phyloP scores from a whole-genome alignment of 2,888 invertebrate species.

The Rhamnusium bicolor region DNA sequence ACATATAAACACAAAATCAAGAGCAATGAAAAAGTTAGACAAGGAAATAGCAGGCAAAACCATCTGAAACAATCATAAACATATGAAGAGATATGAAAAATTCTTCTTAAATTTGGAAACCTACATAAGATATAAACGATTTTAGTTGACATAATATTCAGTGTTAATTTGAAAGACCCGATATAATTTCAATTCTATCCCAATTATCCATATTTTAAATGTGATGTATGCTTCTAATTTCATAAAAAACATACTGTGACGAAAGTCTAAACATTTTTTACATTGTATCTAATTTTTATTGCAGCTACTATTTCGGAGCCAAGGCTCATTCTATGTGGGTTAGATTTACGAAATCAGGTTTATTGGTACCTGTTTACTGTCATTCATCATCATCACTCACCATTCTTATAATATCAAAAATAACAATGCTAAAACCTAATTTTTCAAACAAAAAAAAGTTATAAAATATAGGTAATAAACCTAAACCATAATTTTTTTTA shows the following conservation, averaged over 20 bases:
- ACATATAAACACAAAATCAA: too few relatives aligned
- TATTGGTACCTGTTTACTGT: not conserved
- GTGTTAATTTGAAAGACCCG: too few relatives aligned
- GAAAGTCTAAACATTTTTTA: not conserved
- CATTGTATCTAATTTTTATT: not conserved
- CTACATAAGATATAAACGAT: too few relatives aligned
- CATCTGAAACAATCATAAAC: too few relatives aligned
- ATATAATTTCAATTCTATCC: too few relatives aligned
- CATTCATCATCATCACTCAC: not conserved
- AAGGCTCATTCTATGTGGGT: not conserved
- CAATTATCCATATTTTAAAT: too few relatives aligned
- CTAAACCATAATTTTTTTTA: too few relatives aligned
- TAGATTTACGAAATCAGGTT: conserved; percentile 7
- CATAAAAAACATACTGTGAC: not conserved
- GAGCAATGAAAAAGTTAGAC: too few relatives aligned
- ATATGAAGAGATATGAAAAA: too few relatives aligned
- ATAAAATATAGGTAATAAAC: not conserved
- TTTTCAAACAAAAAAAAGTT: not conserved
- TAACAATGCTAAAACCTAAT: not conserved
- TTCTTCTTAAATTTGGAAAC: too few relatives aligned
- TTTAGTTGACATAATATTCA: too few relatives aligned
- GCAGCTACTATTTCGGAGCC: conserved; percentile 1
- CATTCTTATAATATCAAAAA: not conserved
- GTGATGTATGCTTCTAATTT: not conserved
- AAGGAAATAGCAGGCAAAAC: too few relatives aligned